Evolutionary conservation across 2,888 invertebrate species (phyloP).

Genomic region (Plagodis dolabraria): DNA sequence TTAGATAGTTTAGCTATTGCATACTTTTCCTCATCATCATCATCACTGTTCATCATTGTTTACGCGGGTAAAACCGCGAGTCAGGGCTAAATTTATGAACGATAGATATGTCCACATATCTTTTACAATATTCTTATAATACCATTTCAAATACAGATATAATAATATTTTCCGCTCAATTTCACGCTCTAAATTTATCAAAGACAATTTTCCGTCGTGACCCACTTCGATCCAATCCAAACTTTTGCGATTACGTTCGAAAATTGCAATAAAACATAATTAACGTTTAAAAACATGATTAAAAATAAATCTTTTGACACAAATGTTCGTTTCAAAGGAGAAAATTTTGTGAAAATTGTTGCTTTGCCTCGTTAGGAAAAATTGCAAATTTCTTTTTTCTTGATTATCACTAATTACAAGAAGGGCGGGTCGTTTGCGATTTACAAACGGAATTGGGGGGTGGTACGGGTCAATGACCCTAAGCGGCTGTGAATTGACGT

Average conservation of each 20-base stretch:
- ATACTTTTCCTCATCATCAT: no score
- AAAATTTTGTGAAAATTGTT: slow-evolving; percentile 27
- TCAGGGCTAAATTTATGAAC: no score
- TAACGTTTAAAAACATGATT: slow-evolving; percentile 27
- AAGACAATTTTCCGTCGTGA: slow-evolving; percentile 16
- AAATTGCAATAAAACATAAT: slow-evolving; percentile 35
- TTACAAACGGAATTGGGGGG: slow-evolving; percentile 52
- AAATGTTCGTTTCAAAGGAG: slow-evolving; percentile 9
- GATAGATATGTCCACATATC: no score
- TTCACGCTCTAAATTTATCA: slow-evolving; percentile 10
- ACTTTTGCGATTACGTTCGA: slow-evolving; percentile 28
- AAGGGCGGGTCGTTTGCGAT: slow-evolving; percentile 61
- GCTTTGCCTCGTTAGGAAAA: slow-evolving; percentile 61
- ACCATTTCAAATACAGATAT: background rate
- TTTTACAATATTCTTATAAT: background rate
- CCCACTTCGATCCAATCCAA: slow-evolving; percentile 26
- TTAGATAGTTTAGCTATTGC: no score
- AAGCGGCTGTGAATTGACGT: slow-evolving; percentile 49
- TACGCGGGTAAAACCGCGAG: no score
- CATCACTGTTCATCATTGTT: no score
- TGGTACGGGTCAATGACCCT: slow-evolving; percentile 68
- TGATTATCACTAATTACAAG: slow-evolving; percentile 78
- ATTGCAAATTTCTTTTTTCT: slow-evolving; percentile 58
- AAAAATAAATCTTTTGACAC: slow-evolving; percentile 23
- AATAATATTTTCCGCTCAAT: background rate